Evolutionary conservation across 2,797 vertebrate genomes (phyloP).

Genomic region (Falco columbarius): DNA sequence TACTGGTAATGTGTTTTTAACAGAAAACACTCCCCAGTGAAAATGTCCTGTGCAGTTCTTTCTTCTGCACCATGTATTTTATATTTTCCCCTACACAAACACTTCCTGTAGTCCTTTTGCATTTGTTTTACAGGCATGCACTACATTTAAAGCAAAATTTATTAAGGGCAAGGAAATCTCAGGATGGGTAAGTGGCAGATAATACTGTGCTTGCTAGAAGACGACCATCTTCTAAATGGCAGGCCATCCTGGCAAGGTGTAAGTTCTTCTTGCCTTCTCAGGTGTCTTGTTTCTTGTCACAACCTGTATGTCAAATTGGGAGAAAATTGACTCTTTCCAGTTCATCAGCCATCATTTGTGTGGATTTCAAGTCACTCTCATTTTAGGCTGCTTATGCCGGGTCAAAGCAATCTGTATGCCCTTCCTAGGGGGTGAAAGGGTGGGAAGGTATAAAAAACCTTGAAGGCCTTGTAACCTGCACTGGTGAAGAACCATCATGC

Average conservation of each 20-base stretch:
- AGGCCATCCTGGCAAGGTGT: not conserved
- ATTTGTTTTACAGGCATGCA: not conserved
- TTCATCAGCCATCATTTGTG: not conserved
- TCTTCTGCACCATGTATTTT: not conserved
- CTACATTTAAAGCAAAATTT: not conserved
- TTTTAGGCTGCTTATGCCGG: not conserved
- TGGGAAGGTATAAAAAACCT: not conserved
- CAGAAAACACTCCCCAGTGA: not conserved
- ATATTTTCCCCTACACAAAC: not conserved
- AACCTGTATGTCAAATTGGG: not conserved
- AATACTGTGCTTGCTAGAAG: not conserved
- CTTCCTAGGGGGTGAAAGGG: not conserved
- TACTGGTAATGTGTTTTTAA: not conserved
- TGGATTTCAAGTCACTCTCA: not conserved
- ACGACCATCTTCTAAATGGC: not conserved
- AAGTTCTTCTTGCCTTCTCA: not conserved
- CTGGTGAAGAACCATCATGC: not conserved
- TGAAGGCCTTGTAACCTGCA: not conserved
- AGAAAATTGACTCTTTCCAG: not conserved
- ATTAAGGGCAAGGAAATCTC: not conserved
- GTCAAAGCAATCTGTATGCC: not conserved
- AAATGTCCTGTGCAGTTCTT: not conserved
- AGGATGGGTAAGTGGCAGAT: not conserved
- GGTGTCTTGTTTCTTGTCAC: not conserved
- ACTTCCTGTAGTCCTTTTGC: not conserved